Percentiles rank a stretch among this genome's conserved stretches.
These are phyloP conservation scores for Gastrophryne carolinensis DNA, from an alignment of 2,797 vertebrate species.

Conservation along the genomic window DNA sequence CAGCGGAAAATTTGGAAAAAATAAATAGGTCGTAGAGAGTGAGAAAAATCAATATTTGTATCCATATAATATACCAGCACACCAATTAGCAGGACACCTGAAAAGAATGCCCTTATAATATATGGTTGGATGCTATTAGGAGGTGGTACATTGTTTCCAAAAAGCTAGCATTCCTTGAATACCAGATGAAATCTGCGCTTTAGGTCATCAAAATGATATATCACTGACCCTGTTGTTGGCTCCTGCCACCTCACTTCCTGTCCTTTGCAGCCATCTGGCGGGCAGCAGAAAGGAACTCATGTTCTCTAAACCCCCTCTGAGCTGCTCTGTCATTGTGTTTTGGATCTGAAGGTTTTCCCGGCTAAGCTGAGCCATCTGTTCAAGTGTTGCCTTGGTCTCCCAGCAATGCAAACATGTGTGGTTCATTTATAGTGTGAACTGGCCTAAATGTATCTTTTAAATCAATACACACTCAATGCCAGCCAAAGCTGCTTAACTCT, in stretches of 20 bases:
- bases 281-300: slow-evolving; percentile 33
- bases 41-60: too few relatives aligned
- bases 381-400: slow-evolving; percentile 39
- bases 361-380: slow-evolving; percentile 54
- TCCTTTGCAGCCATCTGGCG: slow-evolving; percentile 37
- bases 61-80: too few relatives aligned
- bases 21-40: too few relatives aligned
- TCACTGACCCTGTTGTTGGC: slow-evolving; percentile 6
- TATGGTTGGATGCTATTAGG: not conserved
- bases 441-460: slow-evolving; percentile 42
- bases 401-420: slow-evolving; percentile 46
- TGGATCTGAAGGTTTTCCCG: slow-evolving; percentile 50
- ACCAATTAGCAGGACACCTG: too few relatives aligned
- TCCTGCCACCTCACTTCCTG: slow-evolving; percentile 51
- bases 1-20: too few relatives aligned
- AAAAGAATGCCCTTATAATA: too few relatives aligned
- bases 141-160: not conserved
- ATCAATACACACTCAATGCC: slow-evolving; percentile 50
- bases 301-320: slow-evolving; percentile 30
- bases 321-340: slow-evolving; percentile 46
- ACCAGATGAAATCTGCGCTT: slow-evolving; percentile 7
- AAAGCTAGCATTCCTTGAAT: not conserved
- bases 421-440: slow-evolving; percentile 50
- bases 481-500: slow-evolving; percentile 43
- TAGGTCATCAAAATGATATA: not conserved